Evolutionary conservation across 2,888 invertebrate genomes (phyloP), one percentile per base, ranked within the genome.

Genomic region (Drosophila seclusa): DNA sequence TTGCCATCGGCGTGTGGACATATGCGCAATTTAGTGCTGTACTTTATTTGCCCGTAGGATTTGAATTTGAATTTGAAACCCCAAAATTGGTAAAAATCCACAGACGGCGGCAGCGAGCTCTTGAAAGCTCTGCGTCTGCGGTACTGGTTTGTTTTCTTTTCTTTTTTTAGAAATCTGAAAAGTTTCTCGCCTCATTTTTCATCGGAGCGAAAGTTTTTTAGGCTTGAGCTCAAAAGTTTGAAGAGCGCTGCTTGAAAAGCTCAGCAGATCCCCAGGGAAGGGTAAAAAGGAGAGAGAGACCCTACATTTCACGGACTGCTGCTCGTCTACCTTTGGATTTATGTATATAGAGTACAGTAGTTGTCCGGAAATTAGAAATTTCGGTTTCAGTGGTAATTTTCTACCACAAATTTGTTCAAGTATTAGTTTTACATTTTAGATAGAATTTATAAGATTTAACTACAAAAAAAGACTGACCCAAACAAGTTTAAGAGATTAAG

Each of bases 151-250:
- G 11, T 27, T 48, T 72, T 54, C 18, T 24, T 24, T 24, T 7
- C 4, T 11, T 45, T 45, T 45, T 24, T 45, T 45, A 4, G 36
- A 65, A 55, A 68, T 38, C 65, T 27, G 21, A 40, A 75, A 85
- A 85, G 49, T 83, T 86, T 66, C 59, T 53, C 62, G 60, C 61
- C 66, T 71, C 74, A 74, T 78, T 64, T 78, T 77, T 77, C 74
- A 74, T 61, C 50, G 38, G 24, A 45, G 27, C 40, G 58, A 24
- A 55, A 69, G 60, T 73, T 76, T 36, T 67, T 68, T 61, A 60
- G 76, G 69, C 73, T 48, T 18, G 34, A 40, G 67, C 70, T 61
- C 34, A 75, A 67, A 78, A 78, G 62, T 78, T 78, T 75, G 38
- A 71, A 71, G 77, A 53, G 66, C 38, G 49, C 42, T 40, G 64